Conservation (phyloP, 2,113 vertebrate species). For the Cervus canadensis region DNA sequence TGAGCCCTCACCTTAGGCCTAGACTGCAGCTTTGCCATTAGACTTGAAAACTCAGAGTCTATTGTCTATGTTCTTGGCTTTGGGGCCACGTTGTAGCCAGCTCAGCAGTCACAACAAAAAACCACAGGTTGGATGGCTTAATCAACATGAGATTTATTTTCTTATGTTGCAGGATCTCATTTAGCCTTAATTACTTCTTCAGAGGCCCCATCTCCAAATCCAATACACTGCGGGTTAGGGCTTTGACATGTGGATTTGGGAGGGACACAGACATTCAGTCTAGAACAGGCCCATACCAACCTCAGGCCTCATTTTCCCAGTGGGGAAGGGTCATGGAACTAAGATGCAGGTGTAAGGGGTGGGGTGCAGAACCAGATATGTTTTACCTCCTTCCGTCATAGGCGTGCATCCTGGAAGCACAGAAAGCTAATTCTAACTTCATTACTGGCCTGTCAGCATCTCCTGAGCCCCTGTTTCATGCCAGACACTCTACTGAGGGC, state of each 20-base stretch:
- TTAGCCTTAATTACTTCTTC: not conserved
- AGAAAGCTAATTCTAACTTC: not conserved
- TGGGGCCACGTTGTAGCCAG: not conserved
- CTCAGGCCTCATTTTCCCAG: not conserved
- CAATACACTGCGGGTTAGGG: too few relatives aligned
- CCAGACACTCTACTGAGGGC: not conserved
- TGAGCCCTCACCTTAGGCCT: not conserved
- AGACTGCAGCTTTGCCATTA: not conserved
- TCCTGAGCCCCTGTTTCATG: not conserved
- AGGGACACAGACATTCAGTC: not conserved
- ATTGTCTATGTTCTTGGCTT: not conserved
- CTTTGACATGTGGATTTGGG: not conserved
- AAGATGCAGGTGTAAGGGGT: not conserved
- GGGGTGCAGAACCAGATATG: rapidly evolving
- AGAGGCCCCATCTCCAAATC: not conserved
- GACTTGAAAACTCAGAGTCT: not conserved
- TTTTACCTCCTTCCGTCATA: not conserved
- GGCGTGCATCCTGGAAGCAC: not conserved
- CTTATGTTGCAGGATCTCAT: not conserved
- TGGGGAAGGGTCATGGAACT: not conserved
- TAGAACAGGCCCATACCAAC: not conserved
- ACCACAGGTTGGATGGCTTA: not conserved
- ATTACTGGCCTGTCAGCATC: not conserved
- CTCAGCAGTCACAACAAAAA: not conserved
- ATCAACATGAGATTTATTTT: not conserved